phyloP scores from a whole-genome alignment of 1,140 invertebrate species.

The Caenorhabditis remanei region DNA sequence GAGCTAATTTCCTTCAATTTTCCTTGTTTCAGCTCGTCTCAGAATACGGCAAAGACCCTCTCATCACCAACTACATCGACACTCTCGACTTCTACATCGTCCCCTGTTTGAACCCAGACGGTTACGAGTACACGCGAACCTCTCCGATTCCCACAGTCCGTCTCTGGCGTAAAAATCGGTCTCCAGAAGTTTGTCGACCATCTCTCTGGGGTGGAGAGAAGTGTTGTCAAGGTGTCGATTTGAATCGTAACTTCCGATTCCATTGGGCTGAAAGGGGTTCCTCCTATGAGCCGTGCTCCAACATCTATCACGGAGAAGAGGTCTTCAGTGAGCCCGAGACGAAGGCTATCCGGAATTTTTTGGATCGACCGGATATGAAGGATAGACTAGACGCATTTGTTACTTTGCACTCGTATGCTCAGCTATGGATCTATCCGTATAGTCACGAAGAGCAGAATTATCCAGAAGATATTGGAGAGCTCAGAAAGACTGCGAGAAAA shows the following conservation, averaged over 20 bases:
- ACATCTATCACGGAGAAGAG: constrained; percentile 73
- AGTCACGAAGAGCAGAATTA: constrained; percentile 67
- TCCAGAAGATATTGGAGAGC: constrained; percentile 68
- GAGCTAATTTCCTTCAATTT: too few species aligned
- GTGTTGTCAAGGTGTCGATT: constrained; percentile 76
- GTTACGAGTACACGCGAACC: constrained; percentile 82
- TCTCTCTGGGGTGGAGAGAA: constrained; percentile 72
- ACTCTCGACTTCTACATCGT: constrained; percentile 81
- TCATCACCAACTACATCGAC: constrained; percentile 76
- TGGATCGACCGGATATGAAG: constrained; percentile 64
- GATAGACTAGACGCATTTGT: constrained; percentile 71
- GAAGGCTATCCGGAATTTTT: constrained; percentile 69
- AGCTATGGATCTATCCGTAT: constrained; percentile 74
- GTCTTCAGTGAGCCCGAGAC: constrained; percentile 77
- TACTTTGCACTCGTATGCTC: constrained; percentile 72
- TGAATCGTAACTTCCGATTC: constrained; percentile 77
- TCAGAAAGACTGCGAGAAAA: constrained; percentile 67
- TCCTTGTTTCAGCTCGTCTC: constrained; percentile 69
- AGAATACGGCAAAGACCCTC: constrained; percentile 76
- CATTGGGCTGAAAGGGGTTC: constrained; percentile 76
- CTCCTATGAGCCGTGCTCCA: constrained; percentile 75
- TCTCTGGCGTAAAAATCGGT: constrained; percentile 77
- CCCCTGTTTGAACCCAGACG: constrained; percentile 84
- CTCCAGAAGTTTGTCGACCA: constrained; percentile 72
- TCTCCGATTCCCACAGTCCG: constrained; percentile 68